Percentiles rank a stretch among this genome's conserved stretches.
Conservation (phyloP, 1,140 invertebrate species). For the Brachionus koreanus region DNA sequence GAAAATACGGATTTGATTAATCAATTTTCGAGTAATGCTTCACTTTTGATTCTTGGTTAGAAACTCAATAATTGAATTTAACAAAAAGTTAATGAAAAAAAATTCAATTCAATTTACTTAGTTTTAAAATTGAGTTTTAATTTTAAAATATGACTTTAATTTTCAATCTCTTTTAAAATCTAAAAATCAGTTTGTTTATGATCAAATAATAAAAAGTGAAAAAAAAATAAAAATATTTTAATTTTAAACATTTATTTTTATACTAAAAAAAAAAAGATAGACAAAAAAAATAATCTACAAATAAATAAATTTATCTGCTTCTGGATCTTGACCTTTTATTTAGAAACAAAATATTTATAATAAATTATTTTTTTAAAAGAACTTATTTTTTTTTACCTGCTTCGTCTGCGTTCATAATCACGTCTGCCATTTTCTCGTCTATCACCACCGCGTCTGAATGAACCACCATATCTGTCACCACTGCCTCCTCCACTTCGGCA, state of each 20-base stretch:
- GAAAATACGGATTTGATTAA: no score
- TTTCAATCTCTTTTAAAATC: no score
- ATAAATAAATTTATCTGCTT: neutral
- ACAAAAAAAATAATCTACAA: neutral
- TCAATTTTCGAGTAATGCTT: no score
- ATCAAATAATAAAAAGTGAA: neutral
- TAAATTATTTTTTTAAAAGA: no score
- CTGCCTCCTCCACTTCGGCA: neutral
- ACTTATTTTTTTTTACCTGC: no score
- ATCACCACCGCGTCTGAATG: neutral
- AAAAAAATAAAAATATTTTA: neutral
- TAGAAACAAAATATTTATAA: no score
- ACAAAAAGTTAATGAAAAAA: no score
- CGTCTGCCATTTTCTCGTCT: slow-evolving; percentile 18
- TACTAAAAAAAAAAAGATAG: slow-evolving; percentile 4
- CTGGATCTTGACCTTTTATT: slow-evolving; percentile 25
- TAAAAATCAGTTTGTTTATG: neutral
- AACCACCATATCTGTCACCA: slow-evolving; percentile 2
- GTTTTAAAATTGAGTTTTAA: no score
- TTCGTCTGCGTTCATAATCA: slow-evolving; percentile 12
- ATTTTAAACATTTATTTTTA: neutral
- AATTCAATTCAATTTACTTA: no score
- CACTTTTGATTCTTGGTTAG: no score
- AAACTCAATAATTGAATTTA: no score
- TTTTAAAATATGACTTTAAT: no score